These are phyloP conservation scores for Odontomyia ornata DNA, from an alignment of 2,888 invertebrate genomes.

Conservation along the genomic window DNA sequence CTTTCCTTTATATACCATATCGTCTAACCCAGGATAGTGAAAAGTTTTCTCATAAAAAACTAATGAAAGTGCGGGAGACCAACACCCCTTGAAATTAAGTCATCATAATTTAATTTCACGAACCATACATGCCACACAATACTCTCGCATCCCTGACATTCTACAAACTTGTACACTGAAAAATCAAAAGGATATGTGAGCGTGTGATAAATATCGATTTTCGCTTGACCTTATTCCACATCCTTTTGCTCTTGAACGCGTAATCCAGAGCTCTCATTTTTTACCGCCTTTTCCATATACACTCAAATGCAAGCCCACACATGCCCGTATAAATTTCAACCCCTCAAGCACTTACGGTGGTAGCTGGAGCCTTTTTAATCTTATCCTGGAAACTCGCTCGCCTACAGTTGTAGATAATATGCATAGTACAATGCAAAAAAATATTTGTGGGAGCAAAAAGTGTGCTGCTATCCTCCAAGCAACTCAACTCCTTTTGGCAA, in stretches of 20 bases:
- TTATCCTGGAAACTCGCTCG: background rate
- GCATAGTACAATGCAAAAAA: conserved; percentile 24
- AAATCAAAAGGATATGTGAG: conserved; percentile 14
- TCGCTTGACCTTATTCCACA: conserved; percentile 37
- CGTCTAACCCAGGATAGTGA: no score
- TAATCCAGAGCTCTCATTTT: conserved; percentile 6
- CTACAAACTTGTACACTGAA: no score
- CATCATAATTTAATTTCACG: no score
- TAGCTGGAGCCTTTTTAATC: conserved; percentile 18
- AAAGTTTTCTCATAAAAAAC: no score
- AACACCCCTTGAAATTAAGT: no score
- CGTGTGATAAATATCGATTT: conserved; percentile 37
- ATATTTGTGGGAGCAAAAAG: background rate
- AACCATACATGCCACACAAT: no score
- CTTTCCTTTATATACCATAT: no score
- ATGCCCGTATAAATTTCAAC: background rate
- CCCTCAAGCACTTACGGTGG: background rate
- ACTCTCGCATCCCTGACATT: no score
- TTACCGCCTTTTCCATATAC: background rate
- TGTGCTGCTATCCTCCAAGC: no score
- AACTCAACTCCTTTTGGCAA: no score
- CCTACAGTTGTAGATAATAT: conserved; percentile 22
- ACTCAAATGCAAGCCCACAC: background rate
- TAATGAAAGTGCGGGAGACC: no score
- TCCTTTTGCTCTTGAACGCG: background rate